Evolutionary conservation across 64 coral and sea anemone species (phyloP).

Genomic region (Montipora capricornis): DNA sequence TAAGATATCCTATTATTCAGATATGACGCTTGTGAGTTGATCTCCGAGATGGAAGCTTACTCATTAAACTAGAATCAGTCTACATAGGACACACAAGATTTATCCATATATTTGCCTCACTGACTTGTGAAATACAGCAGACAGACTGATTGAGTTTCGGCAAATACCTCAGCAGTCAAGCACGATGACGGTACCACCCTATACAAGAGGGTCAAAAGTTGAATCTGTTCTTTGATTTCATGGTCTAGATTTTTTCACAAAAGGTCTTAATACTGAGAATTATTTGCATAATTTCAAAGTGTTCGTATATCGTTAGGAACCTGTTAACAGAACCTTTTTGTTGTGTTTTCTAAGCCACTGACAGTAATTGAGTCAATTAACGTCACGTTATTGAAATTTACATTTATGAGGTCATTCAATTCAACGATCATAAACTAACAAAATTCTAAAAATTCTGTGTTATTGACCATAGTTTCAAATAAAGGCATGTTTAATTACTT

Average conservation of each 20-base stretch:
- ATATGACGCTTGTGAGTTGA: too few relatives aligned
- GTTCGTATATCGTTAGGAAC: too few relatives aligned
- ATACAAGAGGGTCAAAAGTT: neutral
- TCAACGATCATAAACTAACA: too few relatives aligned
- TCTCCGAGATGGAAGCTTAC: too few relatives aligned
- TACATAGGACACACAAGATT: too few relatives aligned
- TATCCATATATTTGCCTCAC: too few relatives aligned
- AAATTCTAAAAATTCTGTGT: neutral
- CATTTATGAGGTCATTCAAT: too few relatives aligned
- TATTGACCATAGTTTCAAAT: neutral
- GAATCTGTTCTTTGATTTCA: neutral
- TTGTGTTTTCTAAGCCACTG: neutral
- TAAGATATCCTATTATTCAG: too few relatives aligned
- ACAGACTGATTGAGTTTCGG: too few relatives aligned
- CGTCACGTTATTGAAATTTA: too few relatives aligned
- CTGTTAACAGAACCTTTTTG: neutral
- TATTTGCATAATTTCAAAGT: neutral
- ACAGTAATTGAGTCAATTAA: neutral
- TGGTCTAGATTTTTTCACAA: neutral
- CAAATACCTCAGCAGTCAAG: neutral
- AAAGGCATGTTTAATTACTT: neutral
- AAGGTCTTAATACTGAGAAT: neutral
- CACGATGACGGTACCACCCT: neutral
- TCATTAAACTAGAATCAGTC: too few relatives aligned
- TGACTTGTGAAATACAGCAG: too few relatives aligned